Evolutionary conservation across 2,888 invertebrate genomes (phyloP), one percentile per base, ranked within the genome.

Genomic region (Caradrina kadenii): DNA sequence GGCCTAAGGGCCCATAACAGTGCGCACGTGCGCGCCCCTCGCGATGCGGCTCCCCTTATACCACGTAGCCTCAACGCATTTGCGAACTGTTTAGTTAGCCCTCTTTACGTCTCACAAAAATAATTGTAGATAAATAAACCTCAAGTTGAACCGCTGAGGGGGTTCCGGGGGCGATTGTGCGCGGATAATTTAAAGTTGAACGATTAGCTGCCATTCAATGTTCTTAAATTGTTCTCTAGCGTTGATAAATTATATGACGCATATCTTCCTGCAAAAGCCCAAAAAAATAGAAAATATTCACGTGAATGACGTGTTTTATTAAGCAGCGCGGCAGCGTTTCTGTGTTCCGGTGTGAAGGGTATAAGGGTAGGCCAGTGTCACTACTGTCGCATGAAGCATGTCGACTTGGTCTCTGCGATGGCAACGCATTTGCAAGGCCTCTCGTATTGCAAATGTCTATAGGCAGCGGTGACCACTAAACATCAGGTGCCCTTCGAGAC

Each of bases 121-220:
- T 93, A 93, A 94, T 94, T 92, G 91, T 89, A 84, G 91, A 92
- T 93, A 94, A 94, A 94, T 94, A 94, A 92, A 93, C 91, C 90
- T 90, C 90, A 91, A 90, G 84, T 87, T 84, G 83, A 73, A 80
- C 73, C 85, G 81, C 81, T 84, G 81, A 76, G 82, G 82, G 80
- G 76, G 73, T 68, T 79, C 69, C 60, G 72, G 75, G n/a, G 67
- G 73, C 84, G 82, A 87, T 79, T 88, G 81, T 77, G 65, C 69
- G 79, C 80, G 85, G 87, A 86, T 85, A 88, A 87, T 83, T 83
- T 81, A 82, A 79, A 81, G 81, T 85, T 80, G 77, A 54, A 65
- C 79, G 81, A 88, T 88, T 85, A 86, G 72, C 67, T 48, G 45
- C 13, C 39, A 63, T 63, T 67, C 70, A 69, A 48, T 50, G 21